Conservation (phyloP, 2,888 invertebrate species). For the Cephonodes hylas region DNA sequence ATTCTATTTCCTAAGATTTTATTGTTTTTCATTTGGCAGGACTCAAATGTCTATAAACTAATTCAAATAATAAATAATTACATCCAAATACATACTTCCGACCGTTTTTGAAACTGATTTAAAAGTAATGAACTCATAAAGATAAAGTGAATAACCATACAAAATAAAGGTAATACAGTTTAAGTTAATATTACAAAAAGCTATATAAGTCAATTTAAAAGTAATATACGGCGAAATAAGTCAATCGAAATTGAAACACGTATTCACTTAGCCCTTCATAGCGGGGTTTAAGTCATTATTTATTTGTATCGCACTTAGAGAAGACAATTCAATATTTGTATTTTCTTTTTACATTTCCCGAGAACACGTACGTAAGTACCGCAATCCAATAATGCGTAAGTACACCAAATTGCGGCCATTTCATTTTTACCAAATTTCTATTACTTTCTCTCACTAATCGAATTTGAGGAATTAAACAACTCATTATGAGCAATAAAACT, state of each 20-base stretch:
- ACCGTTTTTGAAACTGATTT: no score
- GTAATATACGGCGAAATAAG: background rate
- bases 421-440: slow-evolving; percentile 19
- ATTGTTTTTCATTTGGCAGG: no score
- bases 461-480: slow-evolving; percentile 30
- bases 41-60: no score
- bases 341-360: slow-evolving; percentile 5
- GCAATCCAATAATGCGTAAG: background rate
- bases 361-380: background rate
- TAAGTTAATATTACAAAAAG: background rate
- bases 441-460: slow-evolving; percentile 20
- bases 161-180: no score
- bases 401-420: slow-evolving; percentile 18
- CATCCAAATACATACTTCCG: no score
- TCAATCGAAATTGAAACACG: background rate
- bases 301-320: slow-evolving; percentile 1
- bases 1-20: no score
- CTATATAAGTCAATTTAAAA: background rate
- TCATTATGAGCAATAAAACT: slow-evolving; percentile 52
- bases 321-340: slow-evolving; percentile 6
- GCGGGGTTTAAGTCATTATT: background rate
- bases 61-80: no score
- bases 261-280: background rate
- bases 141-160: no score
- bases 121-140: no score